phyloP scores from a whole-genome alignment of 2,113 vertebrate species.

The Zosterops pallidus region DNA sequence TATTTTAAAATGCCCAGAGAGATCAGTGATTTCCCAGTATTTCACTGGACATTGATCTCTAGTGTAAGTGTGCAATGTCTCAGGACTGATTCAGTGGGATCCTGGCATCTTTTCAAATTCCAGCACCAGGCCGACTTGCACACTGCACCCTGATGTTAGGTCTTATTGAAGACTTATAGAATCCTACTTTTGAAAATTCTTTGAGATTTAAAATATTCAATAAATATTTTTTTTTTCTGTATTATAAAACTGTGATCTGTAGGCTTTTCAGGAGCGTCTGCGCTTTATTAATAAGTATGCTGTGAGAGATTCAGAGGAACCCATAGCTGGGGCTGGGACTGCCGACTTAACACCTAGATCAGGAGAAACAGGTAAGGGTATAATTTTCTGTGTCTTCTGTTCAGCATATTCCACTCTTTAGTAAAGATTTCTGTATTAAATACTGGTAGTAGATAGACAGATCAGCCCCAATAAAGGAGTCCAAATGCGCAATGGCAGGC shows the following conservation, averaged over 20 bases:
- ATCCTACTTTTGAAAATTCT: not conserved
- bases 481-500: not conserved
- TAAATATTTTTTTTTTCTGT: not conserved
- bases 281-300: constrained; percentile 71
- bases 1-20: not conserved
- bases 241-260: not conserved
- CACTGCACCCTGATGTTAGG: not conserved
- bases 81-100: not conserved
- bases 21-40: not conserved
- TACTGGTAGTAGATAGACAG: not conserved
- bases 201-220: not conserved
- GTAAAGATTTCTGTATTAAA: not conserved
- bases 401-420: not conserved
- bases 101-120: not conserved
- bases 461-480: not conserved
- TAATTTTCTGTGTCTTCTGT: not conserved
- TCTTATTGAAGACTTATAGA: not conserved
- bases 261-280: constrained; percentile 81
- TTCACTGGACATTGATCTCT: not conserved
- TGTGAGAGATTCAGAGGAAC: not conserved
- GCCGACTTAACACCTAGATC: not conserved
- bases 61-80: not conserved
- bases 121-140: not conserved
- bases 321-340: not conserved
- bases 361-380: constrained; percentile 24